Evolutionary conservation across 2,113 vertebrate genomes (phyloP).

Genomic region (Vidua macroura): DNA sequence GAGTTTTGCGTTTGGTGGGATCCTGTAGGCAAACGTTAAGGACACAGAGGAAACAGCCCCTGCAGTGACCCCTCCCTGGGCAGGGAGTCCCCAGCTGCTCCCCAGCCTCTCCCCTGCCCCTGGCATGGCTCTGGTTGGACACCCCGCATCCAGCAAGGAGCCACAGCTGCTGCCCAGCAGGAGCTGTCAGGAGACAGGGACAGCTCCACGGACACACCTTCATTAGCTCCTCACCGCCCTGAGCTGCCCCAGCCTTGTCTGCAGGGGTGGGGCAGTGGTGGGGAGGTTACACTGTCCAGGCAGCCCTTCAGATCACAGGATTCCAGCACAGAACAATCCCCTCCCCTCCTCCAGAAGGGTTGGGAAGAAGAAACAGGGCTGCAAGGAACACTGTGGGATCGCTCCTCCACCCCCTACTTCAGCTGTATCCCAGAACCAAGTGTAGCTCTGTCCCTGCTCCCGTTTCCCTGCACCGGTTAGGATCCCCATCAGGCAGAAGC

Average conservation of each 20-base stretch:
- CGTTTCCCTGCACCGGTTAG: fast-evolving
- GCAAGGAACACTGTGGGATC: fast-evolving
- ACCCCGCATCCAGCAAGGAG: fast-evolving
- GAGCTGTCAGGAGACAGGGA: fast-evolving
- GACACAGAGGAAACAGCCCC: not conserved
- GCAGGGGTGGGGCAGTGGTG: fast-evolving
- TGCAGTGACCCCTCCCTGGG: not conserved
- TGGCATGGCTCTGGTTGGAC: not conserved
- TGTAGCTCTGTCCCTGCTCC: not conserved
- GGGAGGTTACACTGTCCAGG: not conserved
- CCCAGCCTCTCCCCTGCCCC: fast-evolving
- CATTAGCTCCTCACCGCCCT: fast-evolving
- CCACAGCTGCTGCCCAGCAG: too few species aligned
- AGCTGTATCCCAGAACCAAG: not conserved
- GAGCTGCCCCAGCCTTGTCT: fast-evolving
- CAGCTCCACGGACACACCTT: fast-evolving
- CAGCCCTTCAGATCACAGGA: not conserved
- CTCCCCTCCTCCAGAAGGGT: not conserved
- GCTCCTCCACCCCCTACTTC: fast-evolving
- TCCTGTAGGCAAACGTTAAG: conserved; percentile 83
- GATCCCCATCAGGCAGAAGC: too few species aligned
- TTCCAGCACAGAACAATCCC: too few species aligned
- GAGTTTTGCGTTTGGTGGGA: conserved; percentile 94
- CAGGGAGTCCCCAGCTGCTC: not conserved
- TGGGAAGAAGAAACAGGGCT: too few species aligned